Percentiles rank a stretch among this genome's conserved stretches.
phyloP scores from a whole-genome alignment of 2,888 invertebrate genomes.

The Acleris emargana region DNA sequence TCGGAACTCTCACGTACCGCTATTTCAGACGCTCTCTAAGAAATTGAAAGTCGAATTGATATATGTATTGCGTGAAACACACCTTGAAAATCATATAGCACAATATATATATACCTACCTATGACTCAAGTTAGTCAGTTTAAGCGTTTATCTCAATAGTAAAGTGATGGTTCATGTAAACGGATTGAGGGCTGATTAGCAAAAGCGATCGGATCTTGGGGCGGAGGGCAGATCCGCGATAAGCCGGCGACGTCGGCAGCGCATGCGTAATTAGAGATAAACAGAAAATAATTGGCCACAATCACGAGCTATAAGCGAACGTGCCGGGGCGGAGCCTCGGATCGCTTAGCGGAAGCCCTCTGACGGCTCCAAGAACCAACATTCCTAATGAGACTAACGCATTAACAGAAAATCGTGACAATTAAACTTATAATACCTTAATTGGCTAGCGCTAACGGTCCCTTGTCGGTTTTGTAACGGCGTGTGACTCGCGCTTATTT shows the following conservation, averaged over 20 bases:
- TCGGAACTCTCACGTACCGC: conserved; percentile 24
- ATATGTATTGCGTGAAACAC: background rate
- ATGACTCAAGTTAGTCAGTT: background rate
- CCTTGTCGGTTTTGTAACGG: conserved; percentile 15
- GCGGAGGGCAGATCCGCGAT: conserved; percentile 80
- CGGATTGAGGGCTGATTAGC: conserved; percentile 77
- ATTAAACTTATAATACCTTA: conserved; percentile 41
- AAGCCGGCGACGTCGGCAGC: conserved; percentile 77
- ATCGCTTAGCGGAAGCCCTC: conserved; percentile 54
- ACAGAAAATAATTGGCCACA: conserved; percentile 83
- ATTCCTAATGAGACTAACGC: conserved; percentile 45
- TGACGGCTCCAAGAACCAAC: conserved; percentile 47
- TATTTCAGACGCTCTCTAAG: conserved; percentile 21
- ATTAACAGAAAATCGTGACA: conserved; percentile 43
- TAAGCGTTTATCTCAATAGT: conserved; percentile 50
- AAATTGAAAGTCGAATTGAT: conserved; percentile 5
- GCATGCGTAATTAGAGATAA: conserved; percentile 84
- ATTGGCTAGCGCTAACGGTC: conserved; percentile 31
- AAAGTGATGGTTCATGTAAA: conserved; percentile 71
- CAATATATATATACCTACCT: background rate
- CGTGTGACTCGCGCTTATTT: conserved; percentile 19
- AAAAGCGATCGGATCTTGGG: conserved; percentile 75
- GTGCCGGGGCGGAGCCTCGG: conserved; percentile 59
- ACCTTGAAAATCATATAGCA: background rate
- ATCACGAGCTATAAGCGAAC: conserved; percentile 75